A percentile compares a stretch with the other conserved stretches of the same genome.
These are phyloP conservation scores for Halesus radiatus DNA, from an alignment of 1,140 invertebrate species.

Conservation along the genomic window DNA sequence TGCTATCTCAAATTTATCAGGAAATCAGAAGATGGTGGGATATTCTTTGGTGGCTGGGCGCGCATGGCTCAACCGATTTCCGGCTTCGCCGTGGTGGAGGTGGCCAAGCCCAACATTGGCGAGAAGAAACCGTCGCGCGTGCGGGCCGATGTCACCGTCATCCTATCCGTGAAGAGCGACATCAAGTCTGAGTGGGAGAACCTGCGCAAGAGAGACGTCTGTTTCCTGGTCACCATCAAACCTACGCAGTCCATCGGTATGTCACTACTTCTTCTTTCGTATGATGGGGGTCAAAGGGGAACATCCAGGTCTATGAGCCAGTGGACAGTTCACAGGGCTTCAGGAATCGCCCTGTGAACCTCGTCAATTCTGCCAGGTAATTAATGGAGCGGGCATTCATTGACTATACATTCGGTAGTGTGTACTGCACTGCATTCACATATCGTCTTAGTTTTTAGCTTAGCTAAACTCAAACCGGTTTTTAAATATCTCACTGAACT, in stretches of 20 bases:
- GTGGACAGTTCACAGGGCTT: too few species aligned
- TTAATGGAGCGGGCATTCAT: too few species aligned
- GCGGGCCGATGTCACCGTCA: slow-evolving; percentile 93
- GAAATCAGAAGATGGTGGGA: slow-evolving; percentile 88
- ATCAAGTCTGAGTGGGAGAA: slow-evolving; percentile 98
- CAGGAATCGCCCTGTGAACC: too few species aligned
- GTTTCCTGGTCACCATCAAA: slow-evolving; percentile 93
- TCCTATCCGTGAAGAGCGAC: slow-evolving; percentile 89
- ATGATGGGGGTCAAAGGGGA: too few species aligned
- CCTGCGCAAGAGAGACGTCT: slow-evolving; percentile 97
- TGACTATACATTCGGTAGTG: too few species aligned
- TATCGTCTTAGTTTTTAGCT: too few species aligned
- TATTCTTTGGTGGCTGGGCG: slow-evolving; percentile 97
- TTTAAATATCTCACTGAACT: too few species aligned
- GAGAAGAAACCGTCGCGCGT: slow-evolving; percentile 96
- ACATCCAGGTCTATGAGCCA: too few species aligned
- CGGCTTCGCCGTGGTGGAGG: slow-evolving; percentile 95
- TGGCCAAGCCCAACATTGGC: slow-evolving; percentile 89
- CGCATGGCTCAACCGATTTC: slow-evolving; percentile 97
- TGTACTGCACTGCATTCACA: too few species aligned
- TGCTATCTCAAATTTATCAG: slow-evolving; percentile 62
- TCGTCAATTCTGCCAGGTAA: too few species aligned
- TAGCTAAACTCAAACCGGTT: too few species aligned
- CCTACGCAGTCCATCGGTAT: slow-evolving; percentile 86
- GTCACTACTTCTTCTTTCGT: slow-evolving; percentile 19